Conservation (phyloP, 2,888 invertebrate genomes). For the Lobophora halterata region DNA sequence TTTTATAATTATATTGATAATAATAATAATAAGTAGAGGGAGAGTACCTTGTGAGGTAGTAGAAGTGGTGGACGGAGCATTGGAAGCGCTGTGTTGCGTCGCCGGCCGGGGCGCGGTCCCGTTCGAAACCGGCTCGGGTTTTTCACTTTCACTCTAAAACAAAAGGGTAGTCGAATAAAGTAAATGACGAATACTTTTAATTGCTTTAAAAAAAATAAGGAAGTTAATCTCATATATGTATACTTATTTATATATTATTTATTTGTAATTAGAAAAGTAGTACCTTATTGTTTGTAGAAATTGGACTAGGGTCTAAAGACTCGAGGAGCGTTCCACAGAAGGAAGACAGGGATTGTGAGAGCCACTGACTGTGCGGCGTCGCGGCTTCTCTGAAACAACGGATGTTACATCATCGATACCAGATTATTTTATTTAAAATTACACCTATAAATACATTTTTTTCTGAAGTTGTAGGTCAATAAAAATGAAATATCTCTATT, state of each 20-base stretch:
- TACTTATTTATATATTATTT: too few relatives aligned
- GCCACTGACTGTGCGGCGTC: slow-evolving; percentile 91
- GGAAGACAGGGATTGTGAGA: slow-evolving; percentile 89
- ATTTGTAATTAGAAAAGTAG: too few relatives aligned
- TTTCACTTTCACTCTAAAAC: slow-evolving; percentile 45
- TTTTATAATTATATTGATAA: too few relatives aligned
- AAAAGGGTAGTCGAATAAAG: too few relatives aligned
- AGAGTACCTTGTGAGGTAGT: slow-evolving; percentile 61
- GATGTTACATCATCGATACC: slow-evolving; percentile 6
- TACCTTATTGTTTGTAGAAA: slow-evolving; percentile 62
- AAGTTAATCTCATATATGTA: too few relatives aligned
- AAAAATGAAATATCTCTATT: too few relatives aligned
- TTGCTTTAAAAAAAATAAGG: too few relatives aligned
- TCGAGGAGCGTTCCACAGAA: slow-evolving; percentile 90
- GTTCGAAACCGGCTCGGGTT: slow-evolving; percentile 54
- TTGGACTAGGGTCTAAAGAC: slow-evolving; percentile 83
- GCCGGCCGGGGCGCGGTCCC: slow-evolving; percentile 49
- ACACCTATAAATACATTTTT: too few relatives aligned
- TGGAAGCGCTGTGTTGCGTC: slow-evolving; percentile 40
- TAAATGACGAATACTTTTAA: too few relatives aligned
- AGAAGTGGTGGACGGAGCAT: slow-evolving; percentile 50
- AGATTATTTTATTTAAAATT: background rate
- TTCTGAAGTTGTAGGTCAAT: too few relatives aligned
- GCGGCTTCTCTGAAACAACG: slow-evolving; percentile 82
- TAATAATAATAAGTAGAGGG: too few relatives aligned